Evolutionary conservation across 2,113 vertebrate species (phyloP), one percentile per base, ranked within the genome.

Genomic region (Carettochelys insculpta): DNA sequence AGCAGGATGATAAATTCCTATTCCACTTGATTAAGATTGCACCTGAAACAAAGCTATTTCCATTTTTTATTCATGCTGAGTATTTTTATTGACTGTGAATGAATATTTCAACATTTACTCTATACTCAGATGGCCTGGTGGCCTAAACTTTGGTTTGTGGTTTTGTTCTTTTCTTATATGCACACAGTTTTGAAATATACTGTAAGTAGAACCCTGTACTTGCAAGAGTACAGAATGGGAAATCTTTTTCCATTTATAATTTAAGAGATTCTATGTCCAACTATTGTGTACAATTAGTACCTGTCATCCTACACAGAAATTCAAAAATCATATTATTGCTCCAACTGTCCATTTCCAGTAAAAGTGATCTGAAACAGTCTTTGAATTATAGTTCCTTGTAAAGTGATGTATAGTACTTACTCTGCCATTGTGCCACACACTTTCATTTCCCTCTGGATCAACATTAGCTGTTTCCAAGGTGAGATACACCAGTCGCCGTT

Each of bases 391-490:
- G 58, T 51, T 79, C 86, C 65, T 85, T 80, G 29, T 77, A 75
- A 9, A 4, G 31, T 51, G 56, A 85, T 38, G 79, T 95, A 10
- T 27, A 48, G 65, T 53, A 31, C 97, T 97, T 86, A 98, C 99
- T 98, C 99, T 98, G 93, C 98, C 98, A 11, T 98, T 96, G 90
- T 97, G 94, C 99, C 99, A 99, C 91, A 99, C 91, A 13, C 99
- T 99, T 95, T 99, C 99, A 82, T 99, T 99, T 96, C 99, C 99
- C 95, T 99, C 99, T 0, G 99, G 99, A 97, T 99, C 99, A 3
- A 99, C 94, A 0, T 99, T 86, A 43, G 99, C 98, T 1, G 99
- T 99, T 83, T 98, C 96, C 95, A 99, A 38, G 3, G 97, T 98
- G 94, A 99, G 98, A 97, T 98, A 99, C 0, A 98, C 98, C 56